phyloP scores from a whole-genome alignment of 2,113 vertebrate genomes.

The Phrynocephalus versicolor region DNA sequence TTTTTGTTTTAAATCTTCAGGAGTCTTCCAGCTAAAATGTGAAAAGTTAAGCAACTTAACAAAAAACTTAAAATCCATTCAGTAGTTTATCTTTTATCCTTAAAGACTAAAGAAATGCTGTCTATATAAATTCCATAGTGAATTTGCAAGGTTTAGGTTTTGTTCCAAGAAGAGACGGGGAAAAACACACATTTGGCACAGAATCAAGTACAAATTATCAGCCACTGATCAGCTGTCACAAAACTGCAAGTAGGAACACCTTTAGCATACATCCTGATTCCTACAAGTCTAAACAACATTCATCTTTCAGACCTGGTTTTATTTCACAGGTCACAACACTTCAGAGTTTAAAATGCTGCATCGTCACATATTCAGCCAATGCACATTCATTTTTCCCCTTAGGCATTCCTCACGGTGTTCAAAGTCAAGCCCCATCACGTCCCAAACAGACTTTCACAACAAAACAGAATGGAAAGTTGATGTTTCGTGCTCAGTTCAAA shows the following conservation, averaged over 20 bases:
- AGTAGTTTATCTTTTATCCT: not conserved
- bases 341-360: slow-evolving; percentile 28
- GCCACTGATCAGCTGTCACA: slow-evolving; percentile 14
- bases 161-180: not conserved
- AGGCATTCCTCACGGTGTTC: not conserved
- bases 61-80: not conserved
- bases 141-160: not conserved
- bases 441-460: not conserved
- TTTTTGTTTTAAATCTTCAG: not conserved
- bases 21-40: not conserved
- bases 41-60: slow-evolving; percentile 3
- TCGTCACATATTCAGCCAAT: not conserved
- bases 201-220: slow-evolving; percentile 24
- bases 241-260: slow-evolving; percentile 14
- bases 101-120: not conserved
- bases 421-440: slow-evolving; percentile 17
- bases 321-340: slow-evolving; percentile 27
- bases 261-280: not conserved
- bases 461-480: slow-evolving; percentile 17
- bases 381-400: not conserved
- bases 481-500: slow-evolving; percentile 1
- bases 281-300: not conserved
- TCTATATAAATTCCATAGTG: not conserved
- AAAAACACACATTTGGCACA: not conserved
- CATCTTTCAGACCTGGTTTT: slow-evolving; percentile 30